Percentiles rank a stretch among this genome's conserved stretches.
phyloP scores from a whole-genome alignment of 2,113 vertebrate species.

The Planiliza haematocheilus region DNA sequence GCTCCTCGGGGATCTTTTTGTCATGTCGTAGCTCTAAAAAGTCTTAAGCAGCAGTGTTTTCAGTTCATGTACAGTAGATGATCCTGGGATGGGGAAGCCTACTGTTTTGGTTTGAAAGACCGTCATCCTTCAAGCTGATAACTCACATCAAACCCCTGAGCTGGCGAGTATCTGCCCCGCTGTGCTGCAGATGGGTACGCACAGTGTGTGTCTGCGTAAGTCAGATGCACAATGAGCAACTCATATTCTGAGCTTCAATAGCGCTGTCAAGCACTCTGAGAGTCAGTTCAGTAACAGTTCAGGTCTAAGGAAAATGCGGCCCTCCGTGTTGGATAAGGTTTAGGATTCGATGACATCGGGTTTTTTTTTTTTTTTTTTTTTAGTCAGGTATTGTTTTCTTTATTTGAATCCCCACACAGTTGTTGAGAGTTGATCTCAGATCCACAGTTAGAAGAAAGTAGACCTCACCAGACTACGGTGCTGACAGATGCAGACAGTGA shows the following conservation, averaged over 20 bases:
- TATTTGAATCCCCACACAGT: too few species aligned
- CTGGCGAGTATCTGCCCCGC: constrained; percentile 33
- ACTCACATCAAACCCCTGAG: constrained; percentile 39
- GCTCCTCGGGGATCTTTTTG: too few species aligned
- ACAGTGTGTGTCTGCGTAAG: constrained; percentile 31
- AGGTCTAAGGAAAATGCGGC: neutral
- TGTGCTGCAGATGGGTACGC: constrained; percentile 49
- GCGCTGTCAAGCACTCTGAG: neutral
- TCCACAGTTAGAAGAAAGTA: too few species aligned
- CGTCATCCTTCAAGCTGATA: constrained; percentile 58
- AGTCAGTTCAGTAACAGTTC: too few species aligned
- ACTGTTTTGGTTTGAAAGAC: constrained; percentile 28
- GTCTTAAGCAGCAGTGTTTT: constrained; percentile 15
- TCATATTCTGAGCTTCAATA: constrained; percentile 27
- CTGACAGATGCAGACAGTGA: too few species aligned
- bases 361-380: too few species aligned
- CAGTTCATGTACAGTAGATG: neutral
- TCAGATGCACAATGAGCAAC: constrained; percentile 15
- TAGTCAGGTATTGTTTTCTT: too few species aligned
- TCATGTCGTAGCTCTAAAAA: neutral
- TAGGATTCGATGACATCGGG: too few species aligned
- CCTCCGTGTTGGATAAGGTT: too few species aligned
- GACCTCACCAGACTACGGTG: too few species aligned
- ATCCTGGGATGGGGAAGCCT: neutral
- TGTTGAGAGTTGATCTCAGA: too few species aligned